Evolutionary conservation across 2,113 vertebrate genomes (phyloP).

Genomic region (Tachysurus vachellii): DNA sequence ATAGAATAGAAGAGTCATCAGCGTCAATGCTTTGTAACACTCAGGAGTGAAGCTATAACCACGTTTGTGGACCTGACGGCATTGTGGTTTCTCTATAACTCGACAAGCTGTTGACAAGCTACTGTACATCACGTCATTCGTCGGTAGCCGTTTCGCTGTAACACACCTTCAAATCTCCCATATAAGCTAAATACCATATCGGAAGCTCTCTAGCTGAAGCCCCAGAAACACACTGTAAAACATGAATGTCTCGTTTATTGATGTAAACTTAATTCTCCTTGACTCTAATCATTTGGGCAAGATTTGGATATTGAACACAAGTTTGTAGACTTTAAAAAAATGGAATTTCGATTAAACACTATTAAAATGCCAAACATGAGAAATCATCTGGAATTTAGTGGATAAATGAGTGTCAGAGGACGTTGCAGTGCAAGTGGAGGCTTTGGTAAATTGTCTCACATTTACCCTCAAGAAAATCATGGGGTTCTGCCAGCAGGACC

Average conservation of each 20-base stretch:
- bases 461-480: slow-evolving; percentile 31
- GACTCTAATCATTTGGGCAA: no score
- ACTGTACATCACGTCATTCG: background rate
- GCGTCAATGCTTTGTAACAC: background rate
- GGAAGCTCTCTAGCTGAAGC: background rate
- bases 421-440: slow-evolving; percentile 29
- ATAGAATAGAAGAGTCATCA: no score
- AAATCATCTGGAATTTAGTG: background rate
- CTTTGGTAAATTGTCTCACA: slow-evolving; percentile 24
- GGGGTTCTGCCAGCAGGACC: slow-evolving; percentile 34
- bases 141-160: background rate
- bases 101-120: background rate
- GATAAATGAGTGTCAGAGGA: slow-evolving; percentile 9
- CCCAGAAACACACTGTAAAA: background rate
- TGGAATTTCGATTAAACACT: background rate
- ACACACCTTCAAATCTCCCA: background rate
- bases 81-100: background rate
- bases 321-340: no score
- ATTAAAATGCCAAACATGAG: background rate
- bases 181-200: background rate
- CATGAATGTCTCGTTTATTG: no score
- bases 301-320: no score
- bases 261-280: no score
- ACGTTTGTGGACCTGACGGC: background rate
- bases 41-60: background rate